phyloP scores from a whole-genome alignment of 2,888 invertebrate species.

The Cephus runcator region DNA sequence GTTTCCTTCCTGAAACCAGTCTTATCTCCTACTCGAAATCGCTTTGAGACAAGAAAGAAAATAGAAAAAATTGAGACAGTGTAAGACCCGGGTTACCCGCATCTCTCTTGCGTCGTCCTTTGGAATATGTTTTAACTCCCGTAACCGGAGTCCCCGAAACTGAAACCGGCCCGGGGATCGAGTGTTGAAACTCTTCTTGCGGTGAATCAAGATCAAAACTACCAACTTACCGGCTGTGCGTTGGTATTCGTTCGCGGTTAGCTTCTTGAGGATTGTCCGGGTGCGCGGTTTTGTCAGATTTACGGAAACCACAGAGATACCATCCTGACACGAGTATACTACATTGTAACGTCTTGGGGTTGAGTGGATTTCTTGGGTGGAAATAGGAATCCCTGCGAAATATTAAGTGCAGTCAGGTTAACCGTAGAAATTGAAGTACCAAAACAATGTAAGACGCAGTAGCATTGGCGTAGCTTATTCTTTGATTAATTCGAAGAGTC shows the following conservation, averaged over 20 bases:
- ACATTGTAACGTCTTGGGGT: background rate
- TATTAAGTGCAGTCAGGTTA: background rate
- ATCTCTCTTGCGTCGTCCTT: background rate
- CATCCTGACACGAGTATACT: background rate
- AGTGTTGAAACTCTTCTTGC: background rate
- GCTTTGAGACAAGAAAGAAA: background rate
- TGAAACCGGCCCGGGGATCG: background rate
- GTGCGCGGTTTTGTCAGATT: background rate
- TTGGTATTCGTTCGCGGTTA: background rate
- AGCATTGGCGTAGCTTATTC: background rate
- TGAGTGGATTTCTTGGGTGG: background rate
- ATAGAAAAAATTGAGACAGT: background rate
- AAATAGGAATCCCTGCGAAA: background rate
- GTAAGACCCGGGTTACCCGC: background rate
- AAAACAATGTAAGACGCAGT: background rate
- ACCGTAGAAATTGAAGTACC: background rate
- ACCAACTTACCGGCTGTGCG: background rate
- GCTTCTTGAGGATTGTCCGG: background rate
- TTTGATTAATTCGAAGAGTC: background rate
- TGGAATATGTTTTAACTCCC: background rate
- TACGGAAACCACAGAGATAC: background rate
- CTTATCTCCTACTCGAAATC: background rate
- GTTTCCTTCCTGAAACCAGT: constrained; percentile 27
- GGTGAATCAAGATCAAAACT: background rate
- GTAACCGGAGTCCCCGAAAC: background rate